Evolutionary conservation across 1,140 invertebrate species (phyloP), one percentile per base, ranked within the genome.

Genomic region (Drosophila pandora): DNA sequence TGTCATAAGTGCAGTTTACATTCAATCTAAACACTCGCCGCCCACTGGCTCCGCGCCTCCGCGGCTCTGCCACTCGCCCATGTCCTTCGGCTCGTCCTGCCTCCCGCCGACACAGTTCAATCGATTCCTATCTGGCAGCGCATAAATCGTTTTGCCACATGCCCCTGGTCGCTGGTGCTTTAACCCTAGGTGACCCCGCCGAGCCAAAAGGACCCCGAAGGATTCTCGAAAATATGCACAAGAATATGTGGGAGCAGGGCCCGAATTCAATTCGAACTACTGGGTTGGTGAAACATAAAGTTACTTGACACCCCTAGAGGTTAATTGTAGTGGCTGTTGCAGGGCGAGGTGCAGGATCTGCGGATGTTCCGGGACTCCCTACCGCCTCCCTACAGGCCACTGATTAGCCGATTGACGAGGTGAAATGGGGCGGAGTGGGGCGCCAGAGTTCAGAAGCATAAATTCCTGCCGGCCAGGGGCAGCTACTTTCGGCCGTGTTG

Each of bases 1-100:
- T 85, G 81, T 85, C 81, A 85, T 85, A 85, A 85, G 81, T 85
- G 81, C 81, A 81, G 80, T 85, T 84, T 80, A 85, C 80, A 84
- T 84, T 84, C 81, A 84, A 84, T 84, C 80, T 80, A 85, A 84
- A 85, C 81, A 84, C 72, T 83, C 79, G 54, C 52, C 75, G 50
- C 48, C 23, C 30, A 13, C n/a, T 30, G 25, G 12, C 22, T 23
- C 45, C 22, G 5, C 23, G 43, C 21, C 9, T 6, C 45, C 22
- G 5, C 23, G 43, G 9, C 9, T 6, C 10, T 9, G 32, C 62
- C 17, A 13, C 21, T n/a, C 23, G 17, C 43, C 34, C 34, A 37
- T 37, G 12, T 47, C 17, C 43, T 10, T 17, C 22, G 23, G 8
- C 21, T 47, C 2, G 17, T 23, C 21, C 43, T 47, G 43, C 43